These are phyloP conservation scores for Lepidonotus clava DNA, from an alignment of 2,888 invertebrate species.

Conservation along the genomic window DNA sequence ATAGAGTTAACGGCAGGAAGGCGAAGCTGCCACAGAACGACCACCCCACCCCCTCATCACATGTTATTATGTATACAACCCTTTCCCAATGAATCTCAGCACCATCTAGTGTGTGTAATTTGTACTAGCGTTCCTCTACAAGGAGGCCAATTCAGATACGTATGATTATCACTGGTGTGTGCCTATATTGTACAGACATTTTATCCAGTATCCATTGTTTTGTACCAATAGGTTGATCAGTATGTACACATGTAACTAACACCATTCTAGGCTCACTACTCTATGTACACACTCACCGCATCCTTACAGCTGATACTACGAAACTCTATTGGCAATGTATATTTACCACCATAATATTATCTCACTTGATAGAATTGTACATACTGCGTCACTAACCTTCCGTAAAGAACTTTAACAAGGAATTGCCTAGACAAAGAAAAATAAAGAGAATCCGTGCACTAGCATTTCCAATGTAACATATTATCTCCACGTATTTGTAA, in stretches of 20 bases:
- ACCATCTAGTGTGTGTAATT: slow-evolving; percentile 28
- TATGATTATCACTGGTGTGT: slow-evolving; percentile 23
- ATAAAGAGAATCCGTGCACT: background rate
- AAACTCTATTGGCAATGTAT: background rate
- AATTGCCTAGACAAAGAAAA: background rate
- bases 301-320: background rate
- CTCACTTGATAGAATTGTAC: background rate
- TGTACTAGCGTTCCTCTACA: background rate
- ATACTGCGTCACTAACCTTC: background rate
- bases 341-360: background rate
- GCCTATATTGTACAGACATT: slow-evolving; percentile 17
- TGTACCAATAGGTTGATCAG: background rate
- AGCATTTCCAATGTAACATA: background rate
- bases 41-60: too few relatives aligned
- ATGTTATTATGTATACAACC: too few relatives aligned
- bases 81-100: slow-evolving; percentile 16
- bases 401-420: background rate
- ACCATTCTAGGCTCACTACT: background rate
- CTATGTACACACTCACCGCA: too few relatives aligned
- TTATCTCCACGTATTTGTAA: too few relatives aligned
- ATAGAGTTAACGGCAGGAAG: too few relatives aligned
- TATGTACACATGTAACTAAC: background rate
- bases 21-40: too few relatives aligned
- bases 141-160: background rate
- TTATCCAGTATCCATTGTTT: slow-evolving; percentile 10